A percentile compares a stretch with the other conserved stretches of the same genome.
Conservation (phyloP, 2,888 invertebrate genomes). For the Sinhomidia bicolor region DNA sequence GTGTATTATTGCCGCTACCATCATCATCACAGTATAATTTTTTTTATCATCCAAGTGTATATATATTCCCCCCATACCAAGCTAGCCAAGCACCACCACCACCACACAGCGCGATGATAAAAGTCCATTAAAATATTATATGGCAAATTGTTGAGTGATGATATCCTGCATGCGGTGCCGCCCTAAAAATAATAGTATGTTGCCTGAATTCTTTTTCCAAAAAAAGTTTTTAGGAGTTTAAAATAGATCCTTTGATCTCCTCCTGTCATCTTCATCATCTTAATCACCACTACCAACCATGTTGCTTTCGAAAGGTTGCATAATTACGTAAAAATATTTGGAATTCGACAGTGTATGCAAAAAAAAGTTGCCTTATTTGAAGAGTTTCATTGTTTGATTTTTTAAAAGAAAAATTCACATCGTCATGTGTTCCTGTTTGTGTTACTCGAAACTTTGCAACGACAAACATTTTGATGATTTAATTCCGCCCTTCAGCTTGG, state of each 20-base stretch:
- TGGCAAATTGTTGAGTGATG: conserved; percentile 60
- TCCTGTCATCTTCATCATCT: not conserved
- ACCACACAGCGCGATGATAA: conserved; percentile 27
- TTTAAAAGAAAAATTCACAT: not conserved
- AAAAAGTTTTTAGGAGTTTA: not conserved
- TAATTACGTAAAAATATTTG: no score
- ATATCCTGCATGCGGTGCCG: conserved; percentile 54
- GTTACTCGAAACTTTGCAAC: not conserved
- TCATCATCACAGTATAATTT: not conserved
- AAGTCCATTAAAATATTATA: conserved; percentile 53
- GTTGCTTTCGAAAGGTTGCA: no score
- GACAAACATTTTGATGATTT: conserved; percentile 2
- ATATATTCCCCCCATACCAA: not conserved
- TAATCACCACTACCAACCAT: no score
- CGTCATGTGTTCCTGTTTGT: not conserved
- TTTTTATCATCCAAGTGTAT: not conserved
- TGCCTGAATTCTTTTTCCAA: not conserved
- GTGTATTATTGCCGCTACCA: not conserved
- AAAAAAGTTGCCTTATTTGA: no score
- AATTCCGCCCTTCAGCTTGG: not conserved
- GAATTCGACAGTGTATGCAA: no score
- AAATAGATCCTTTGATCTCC: not conserved
- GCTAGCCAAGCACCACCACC: not conserved
- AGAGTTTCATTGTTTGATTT: no score
- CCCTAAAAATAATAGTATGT: not conserved